Base-by-base conservation (phyloP, 2,797 vertebrate genomes). In the Miichthys miiuy region DNA sequence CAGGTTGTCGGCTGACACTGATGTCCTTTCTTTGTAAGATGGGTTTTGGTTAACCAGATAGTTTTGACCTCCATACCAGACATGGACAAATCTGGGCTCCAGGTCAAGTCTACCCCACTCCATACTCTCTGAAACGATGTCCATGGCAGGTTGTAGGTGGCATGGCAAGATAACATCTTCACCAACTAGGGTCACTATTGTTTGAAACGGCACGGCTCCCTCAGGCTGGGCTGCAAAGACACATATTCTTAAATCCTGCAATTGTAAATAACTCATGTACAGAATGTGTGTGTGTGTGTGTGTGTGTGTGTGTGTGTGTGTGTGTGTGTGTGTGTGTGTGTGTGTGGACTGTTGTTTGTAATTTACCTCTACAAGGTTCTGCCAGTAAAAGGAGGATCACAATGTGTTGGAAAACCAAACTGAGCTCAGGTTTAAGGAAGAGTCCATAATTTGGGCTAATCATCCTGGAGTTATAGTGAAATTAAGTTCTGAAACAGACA, bases 1-100 rank as follows among this genome's bases (percentile, higher is more conserved):
- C 47, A 93, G 55, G 6, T 88, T 70, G n/a, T 54, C 61, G 4
- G 0, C 48, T n/a, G 85, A 89, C 41, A 91, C 54, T 5, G 54
- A 30, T 2, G 87, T 79, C 62, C 90, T 85, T 18, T 55, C 86
- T 13, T 0, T 17, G 50, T 87, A 93, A 0, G 58, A 20, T 3
- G 14, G 68, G 38, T 58, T 83, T 65, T 68, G 46, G 27, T 44
- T 17, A 5, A 0, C 6, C 0, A 52, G 11, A 2, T 17, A 6
- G 41, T 75, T 18, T 11, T 5, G 5, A 54, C 79, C 48, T 7
- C 38, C 14, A 0, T 34, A 21, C 41, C 67, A 16, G n/a, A 64
- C 41, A n/a, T 85, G 46, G 3, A 87, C 76, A 44, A 84, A 70
- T 60, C 54, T 34, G 2, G 72, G 63, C 2, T 25, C 2, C 4